Percentiles rank a stretch among this genome's conserved stretches.
Conservation (phyloP, 2,888 invertebrate genomes). For the Megaustenia siamemsis region DNA sequence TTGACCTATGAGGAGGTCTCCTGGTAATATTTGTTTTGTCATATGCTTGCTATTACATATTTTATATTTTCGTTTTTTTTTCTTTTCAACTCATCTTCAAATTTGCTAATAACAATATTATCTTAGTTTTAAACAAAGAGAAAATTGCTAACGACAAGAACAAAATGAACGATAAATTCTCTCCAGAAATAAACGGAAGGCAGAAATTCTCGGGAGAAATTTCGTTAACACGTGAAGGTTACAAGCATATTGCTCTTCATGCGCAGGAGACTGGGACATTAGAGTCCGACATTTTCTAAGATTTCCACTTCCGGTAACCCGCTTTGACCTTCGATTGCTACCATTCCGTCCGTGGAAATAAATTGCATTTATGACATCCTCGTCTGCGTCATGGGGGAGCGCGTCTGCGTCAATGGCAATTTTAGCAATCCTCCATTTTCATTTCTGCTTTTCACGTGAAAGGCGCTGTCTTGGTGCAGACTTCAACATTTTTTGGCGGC, state of each 20-base stretch:
- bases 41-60: too few species aligned
- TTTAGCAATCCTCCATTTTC: neutral
- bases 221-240: neutral
- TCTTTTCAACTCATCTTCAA: too few species aligned
- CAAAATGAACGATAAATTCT: too few species aligned
- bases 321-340: neutral
- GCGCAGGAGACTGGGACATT: neutral
- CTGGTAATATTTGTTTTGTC: too few species aligned
- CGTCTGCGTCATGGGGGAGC: neutral
- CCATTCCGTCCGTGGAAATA: neutral
- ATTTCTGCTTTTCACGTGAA: neutral
- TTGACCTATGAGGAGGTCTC: too few species aligned
- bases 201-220: neutral
- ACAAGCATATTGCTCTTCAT: neutral
- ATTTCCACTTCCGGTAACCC: slow-evolving; percentile 24
- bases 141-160: neutral
- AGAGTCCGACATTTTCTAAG: slow-evolving; percentile 15
- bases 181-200: too few species aligned
- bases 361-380: slow-evolving; percentile 20
- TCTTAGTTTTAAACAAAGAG: too few species aligned
- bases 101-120: too few species aligned
- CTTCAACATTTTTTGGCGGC: neutral
- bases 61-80: too few species aligned
- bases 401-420: neutral
- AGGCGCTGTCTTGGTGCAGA: neutral